Evolutionary conservation across 2,113 vertebrate genomes (phyloP).

Genomic region (Arvicanthis niloticus): DNA sequence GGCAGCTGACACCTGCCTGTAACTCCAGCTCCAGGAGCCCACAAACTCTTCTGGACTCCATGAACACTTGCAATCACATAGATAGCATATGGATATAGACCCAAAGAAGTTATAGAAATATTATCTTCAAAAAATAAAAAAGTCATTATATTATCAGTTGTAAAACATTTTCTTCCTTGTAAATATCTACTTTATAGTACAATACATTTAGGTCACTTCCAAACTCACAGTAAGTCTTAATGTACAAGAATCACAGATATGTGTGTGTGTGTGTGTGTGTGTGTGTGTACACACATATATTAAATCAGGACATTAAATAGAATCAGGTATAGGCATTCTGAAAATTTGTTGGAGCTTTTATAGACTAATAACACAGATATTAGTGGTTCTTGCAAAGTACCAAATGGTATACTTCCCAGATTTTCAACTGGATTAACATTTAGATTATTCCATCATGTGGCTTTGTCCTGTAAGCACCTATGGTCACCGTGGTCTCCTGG

Average conservation of each 20-base stretch:
- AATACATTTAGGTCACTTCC: conserved; percentile 52
- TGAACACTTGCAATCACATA: background rate
- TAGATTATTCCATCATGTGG: background rate
- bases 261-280: too few species aligned
- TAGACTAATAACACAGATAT: background rate
- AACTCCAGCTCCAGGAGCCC: background rate
- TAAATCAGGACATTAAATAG: background rate
- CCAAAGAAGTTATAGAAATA: background rate
- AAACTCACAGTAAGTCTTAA: background rate
- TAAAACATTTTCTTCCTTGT: conserved; percentile 49
- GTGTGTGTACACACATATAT: too few species aligned
- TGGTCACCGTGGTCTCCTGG: background rate
- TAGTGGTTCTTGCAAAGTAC: background rate
- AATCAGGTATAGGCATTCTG: background rate
- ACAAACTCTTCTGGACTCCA: too few species aligned
- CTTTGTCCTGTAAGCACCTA: background rate
- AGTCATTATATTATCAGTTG: conserved; percentile 7
- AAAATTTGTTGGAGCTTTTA: background rate
- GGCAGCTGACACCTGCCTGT: background rate
- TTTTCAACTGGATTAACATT: background rate
- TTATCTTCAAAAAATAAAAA: conserved; percentile 4
- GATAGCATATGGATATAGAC: background rate
- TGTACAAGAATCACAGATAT: background rate
- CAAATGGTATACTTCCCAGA: background rate
- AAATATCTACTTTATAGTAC: conserved; percentile 44